Conservation (phyloP, 2,888 invertebrate species). For the Mesorhabditis spiculigera region DNA sequence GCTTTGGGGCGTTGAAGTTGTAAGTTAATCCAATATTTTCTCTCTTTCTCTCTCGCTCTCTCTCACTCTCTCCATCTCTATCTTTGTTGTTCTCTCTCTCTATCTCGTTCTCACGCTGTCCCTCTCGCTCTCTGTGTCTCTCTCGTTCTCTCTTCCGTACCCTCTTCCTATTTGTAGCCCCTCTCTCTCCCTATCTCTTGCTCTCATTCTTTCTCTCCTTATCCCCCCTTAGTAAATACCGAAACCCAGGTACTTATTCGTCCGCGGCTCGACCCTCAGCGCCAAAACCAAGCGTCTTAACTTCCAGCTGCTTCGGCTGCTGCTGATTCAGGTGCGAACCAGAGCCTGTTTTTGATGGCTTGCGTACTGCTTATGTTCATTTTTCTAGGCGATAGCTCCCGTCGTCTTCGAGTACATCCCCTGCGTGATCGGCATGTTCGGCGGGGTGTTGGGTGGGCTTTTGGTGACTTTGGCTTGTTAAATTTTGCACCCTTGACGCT, state of each 20-base stretch:
- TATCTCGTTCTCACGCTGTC: no score
- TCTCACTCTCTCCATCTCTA: no score
- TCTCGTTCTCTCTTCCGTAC: no score
- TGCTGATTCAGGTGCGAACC: background rate
- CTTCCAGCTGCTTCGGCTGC: background rate
- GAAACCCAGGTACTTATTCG: background rate
- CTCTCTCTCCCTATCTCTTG: no score
- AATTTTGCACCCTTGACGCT: no score
- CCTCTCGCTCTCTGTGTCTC: no score
- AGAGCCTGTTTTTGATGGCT: background rate
- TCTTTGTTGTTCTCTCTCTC: no score
- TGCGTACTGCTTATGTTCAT: background rate
- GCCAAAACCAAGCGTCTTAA: background rate
- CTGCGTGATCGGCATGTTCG: background rate
- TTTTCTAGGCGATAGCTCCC: background rate
- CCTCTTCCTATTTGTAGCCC: no score
- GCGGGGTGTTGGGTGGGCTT: background rate
- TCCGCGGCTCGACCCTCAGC: background rate
- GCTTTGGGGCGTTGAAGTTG: conserved; percentile 2
- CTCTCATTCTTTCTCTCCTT: no score
- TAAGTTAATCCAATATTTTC: background rate
- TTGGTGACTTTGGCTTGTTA: no score
- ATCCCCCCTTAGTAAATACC: background rate
- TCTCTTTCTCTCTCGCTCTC: no score
- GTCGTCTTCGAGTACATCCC: conserved; percentile 2